These are phyloP conservation scores for Piscicola geometra DNA, from an alignment of 2,888 invertebrate species.

Conservation along the genomic window DNA sequence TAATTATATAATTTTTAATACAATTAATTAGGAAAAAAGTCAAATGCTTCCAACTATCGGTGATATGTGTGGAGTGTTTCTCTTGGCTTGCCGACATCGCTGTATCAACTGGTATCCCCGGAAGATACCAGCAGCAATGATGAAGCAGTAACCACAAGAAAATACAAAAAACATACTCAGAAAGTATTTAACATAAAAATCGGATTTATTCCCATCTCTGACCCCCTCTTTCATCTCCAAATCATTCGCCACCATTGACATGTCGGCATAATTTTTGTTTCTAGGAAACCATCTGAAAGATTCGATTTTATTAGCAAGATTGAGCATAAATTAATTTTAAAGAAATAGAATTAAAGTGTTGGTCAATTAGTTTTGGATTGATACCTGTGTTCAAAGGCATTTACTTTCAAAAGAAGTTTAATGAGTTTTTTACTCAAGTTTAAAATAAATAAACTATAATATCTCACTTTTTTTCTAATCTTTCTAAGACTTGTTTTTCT, in stretches of 20 bases:
- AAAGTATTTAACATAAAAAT: neutral
- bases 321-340: neutral
- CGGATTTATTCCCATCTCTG: neutral
- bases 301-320: neutral
- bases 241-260: neutral
- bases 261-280: neutral
- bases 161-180: neutral
- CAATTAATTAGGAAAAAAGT: no score
- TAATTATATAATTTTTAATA: no score
- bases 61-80: neutral
- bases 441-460: neutral
- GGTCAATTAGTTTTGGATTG: neutral
- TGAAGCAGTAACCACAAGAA: neutral
- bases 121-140: neutral
- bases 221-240: neutral
- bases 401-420: neutral
- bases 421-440: no score
- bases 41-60: neutral
- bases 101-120: neutral
- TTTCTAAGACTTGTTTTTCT: neutral
- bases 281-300: constrained; percentile 5
- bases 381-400: no score
- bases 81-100: neutral
- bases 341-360: neutral
- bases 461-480: neutral